phyloP scores from a whole-genome alignment of 2,113 vertebrate genomes.

The Psephotus haematonotus region DNA sequence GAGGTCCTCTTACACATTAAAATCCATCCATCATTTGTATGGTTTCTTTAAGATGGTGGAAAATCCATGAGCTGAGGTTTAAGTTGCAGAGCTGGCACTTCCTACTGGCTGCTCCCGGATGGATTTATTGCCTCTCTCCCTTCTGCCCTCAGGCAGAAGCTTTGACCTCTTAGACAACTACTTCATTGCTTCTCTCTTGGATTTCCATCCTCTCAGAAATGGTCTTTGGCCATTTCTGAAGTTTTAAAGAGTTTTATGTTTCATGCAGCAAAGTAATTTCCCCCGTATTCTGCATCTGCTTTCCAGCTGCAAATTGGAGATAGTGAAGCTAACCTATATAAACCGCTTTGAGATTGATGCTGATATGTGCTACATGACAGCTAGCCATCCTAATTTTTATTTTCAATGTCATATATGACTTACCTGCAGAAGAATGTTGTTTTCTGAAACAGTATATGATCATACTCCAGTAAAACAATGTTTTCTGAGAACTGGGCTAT shows the following conservation, averaged over 20 bases:
- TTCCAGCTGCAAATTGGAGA: neutral
- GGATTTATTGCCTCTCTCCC: neutral
- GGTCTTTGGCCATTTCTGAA: neutral
- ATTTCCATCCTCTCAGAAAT: neutral
- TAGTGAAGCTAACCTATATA: neutral
- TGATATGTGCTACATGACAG: neutral
- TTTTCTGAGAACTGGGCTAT: neutral
- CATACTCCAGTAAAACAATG: neutral
- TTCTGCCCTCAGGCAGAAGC: neutral
- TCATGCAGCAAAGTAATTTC: neutral
- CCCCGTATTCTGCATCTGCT: neutral
- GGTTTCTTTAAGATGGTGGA: neutral
- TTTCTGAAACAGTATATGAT: neutral
- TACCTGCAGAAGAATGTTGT: neutral
- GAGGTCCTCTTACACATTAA: neutral
- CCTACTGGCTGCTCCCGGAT: accelerated
- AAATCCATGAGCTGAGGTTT: neutral
- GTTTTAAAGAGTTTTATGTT: neutral
- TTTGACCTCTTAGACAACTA: neutral
- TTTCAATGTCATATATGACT: neutral
- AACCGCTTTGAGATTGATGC: neutral
- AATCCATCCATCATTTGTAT: neutral
- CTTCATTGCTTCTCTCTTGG: neutral
- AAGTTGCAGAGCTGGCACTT: neutral
- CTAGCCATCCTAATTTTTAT: neutral